These are phyloP conservation scores for Oenanthe oenanthe DNA, from an alignment of 2,113 vertebrate genomes.

Conservation along the genomic window DNA sequence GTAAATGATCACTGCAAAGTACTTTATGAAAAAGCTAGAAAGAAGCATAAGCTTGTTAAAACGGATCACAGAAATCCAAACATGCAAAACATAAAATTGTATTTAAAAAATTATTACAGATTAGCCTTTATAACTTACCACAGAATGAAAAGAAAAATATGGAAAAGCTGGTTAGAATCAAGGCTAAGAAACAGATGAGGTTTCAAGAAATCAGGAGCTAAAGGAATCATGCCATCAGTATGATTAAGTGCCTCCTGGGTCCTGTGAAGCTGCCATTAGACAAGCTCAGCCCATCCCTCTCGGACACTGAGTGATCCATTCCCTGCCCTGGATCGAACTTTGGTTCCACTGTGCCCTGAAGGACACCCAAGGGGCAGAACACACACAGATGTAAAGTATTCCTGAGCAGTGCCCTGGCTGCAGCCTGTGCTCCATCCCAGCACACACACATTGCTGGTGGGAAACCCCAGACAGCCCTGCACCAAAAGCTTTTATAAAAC, in stretches of 20 bases:
- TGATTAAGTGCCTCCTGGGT: not conserved
- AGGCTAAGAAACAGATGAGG: not conserved
- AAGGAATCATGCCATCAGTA: not conserved
- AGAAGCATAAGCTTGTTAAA: not conserved
- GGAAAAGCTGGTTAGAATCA: not conserved
- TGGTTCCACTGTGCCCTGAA: not conserved
- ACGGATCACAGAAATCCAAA: not conserved
- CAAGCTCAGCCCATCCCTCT: not conserved
- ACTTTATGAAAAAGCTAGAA: not conserved
- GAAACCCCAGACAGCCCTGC: not conserved
- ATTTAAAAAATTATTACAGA: not conserved
- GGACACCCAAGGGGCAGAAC: not conserved
- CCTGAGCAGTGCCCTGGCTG: not conserved
- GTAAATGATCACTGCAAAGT: not conserved
- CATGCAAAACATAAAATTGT: not conserved
- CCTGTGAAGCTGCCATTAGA: not conserved
- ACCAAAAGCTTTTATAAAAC: not conserved
- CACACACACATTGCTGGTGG: accelerated
- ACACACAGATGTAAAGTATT: accelerated
- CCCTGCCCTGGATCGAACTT: not conserved
- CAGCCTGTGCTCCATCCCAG: not conserved
- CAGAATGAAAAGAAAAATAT: not conserved
- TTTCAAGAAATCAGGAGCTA: not conserved
- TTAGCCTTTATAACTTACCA: not conserved
- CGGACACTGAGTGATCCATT: accelerated